Base-by-base conservation (phyloP, 2,113 vertebrate genomes). In the Nanorana parkeri region DNA sequence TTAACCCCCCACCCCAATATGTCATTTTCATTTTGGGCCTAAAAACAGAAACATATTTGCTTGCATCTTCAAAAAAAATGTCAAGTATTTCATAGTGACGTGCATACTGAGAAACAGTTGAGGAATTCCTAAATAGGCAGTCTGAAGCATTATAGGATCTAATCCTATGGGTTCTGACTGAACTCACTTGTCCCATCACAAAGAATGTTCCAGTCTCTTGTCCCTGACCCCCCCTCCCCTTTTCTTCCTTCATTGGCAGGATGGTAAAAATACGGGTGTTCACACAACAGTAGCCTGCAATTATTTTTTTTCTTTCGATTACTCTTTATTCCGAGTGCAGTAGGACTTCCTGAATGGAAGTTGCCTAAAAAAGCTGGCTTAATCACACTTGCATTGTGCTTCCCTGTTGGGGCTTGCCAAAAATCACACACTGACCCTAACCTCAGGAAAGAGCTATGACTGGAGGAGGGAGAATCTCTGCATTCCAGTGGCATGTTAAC, bases 271-370 rank as follows among this genome's bases (percentile, higher is more conserved):
- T 10, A 68, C 26, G 32, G 23, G 32, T 60, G 78, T n/a, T 60
- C 36, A 51, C 65, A 23, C 52, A 21, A 28, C 47, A 61, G 55
- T 69, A 41, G 67, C 36, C 16, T 63, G 56, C 32, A 71, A 80
- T 80, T 55, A 52, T 26, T 63, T 60, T 71, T n/a, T 60, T 51
- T 52, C 13, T 47, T 11, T 10, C 41, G 11, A 80, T 24, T 24
- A 41, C 16, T 20, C 41, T 28, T 55, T 54, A 23, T 41, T 66
- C 52, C 2, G 21, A 75, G 63, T 82, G 54, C 21, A 76, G 54
- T 24, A 32, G 78, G 72, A 83, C 66, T 75, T 83, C 80, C 80
- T 83, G 71, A 83, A 72, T 83, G 80, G 72, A 83, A 83, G 72
- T 28, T 75, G 21, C 24, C 21, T 76, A 21, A 58, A 67, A 68